These are phyloP conservation scores for Cryptocheilus praepositus DNA, from an alignment of 2,888 invertebrate species.

Conservation along the genomic window DNA sequence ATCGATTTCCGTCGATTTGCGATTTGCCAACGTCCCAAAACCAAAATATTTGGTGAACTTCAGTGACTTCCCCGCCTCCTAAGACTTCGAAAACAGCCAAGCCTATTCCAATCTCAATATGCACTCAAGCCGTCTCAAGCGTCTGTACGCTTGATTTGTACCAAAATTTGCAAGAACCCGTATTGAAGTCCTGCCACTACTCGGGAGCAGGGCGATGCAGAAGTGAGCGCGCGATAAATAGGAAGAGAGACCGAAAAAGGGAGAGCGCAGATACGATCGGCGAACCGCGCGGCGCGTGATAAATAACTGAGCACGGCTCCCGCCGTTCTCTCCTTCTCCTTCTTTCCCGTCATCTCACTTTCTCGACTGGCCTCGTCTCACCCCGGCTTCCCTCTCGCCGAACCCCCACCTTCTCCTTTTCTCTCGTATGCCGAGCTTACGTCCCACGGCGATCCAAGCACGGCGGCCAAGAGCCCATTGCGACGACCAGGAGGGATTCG, in stretches of 20 bases:
- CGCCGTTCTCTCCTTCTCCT: constrained; percentile 49
- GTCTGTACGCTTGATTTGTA: no score
- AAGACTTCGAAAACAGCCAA: no score
- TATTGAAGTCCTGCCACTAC: background rate
- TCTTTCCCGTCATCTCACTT: constrained; percentile 38
- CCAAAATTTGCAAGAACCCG: no score
- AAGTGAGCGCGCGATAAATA: constrained; percentile 9
- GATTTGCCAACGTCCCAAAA: no score
- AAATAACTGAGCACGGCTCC: constrained; percentile 61
- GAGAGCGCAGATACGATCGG: constrained; percentile 4
- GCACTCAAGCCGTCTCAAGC: no score
- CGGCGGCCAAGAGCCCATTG: constrained; percentile 46
- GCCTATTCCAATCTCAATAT: no score
- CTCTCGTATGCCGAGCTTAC: constrained; percentile 28
- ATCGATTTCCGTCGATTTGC: no score
- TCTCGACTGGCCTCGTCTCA: constrained; percentile 10
- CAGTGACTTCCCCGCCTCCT: no score
- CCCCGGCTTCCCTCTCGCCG: background rate
- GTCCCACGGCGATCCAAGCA: constrained; percentile 42
- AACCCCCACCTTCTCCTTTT: constrained; percentile 10
- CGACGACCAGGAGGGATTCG: constrained; percentile 56
- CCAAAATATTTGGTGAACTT: no score
- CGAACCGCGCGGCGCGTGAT: constrained; percentile 42
- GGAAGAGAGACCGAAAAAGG: constrained; percentile 20
- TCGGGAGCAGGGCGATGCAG: constrained; percentile 8